Evolutionary conservation across 2,888 invertebrate genomes (phyloP), one percentile per base, ranked within the genome.

Genomic region (Craniophora ligustri): DNA sequence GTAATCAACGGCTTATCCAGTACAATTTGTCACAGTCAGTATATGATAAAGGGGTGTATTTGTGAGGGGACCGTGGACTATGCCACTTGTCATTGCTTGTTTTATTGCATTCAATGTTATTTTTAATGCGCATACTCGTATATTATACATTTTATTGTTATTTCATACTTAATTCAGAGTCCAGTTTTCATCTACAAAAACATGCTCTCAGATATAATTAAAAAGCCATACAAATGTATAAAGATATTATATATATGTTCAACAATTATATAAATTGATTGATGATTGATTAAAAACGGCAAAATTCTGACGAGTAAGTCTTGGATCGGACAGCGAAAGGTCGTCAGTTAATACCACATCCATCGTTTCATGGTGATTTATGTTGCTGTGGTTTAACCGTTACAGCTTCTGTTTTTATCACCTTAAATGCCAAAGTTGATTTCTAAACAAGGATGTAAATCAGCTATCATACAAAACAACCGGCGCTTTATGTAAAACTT

Each of bases 21-120:
- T 36, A 49, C 46, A 36, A 65, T 65, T 65, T 65, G 64, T 65
- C 50, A 32, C 42, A 59, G 66, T 65, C 64, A 36, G 16, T 6
- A 3, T 30, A 47, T 65, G 60, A 59, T 65, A 65, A 60, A 65
- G 42, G n/a, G 46, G 11, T 36, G 39, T 6, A 32, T 38, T 46
- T 26, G 38, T 38, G 39, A 32, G 31, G 16, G 32, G 32, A 34
- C 5, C n/a, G 38, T 32, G 6, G 13, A 30, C 13, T 14, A 16
- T 5, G 28, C 57, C 44, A 58, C 59, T 49, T 46, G 48, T 66
- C 61, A 56, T 35, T 28, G 36, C 15, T 35, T 58, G 51, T 58
- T 58, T 58, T 58, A 64, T 64, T 46, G 56, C 31, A 21, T 15
- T 31, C 55, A 61, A 39, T 63, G 47, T 51, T 32, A 14, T 30